Evolutionary conservation across 2,888 invertebrate genomes (phyloP), one percentile per base, ranked within the genome.

Genomic region (Thymelicus acteon): DNA sequence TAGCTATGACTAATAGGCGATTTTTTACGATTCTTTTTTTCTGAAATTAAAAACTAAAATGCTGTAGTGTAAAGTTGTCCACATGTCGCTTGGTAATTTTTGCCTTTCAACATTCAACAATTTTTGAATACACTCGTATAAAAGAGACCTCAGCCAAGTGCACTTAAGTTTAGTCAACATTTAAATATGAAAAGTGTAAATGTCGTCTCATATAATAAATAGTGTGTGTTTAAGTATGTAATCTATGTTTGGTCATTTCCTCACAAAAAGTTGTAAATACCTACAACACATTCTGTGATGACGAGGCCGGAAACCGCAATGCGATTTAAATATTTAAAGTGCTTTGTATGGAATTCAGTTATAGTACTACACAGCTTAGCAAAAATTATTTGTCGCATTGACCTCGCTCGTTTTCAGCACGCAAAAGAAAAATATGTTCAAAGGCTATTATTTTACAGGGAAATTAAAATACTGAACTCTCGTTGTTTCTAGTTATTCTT

Each of bases 321-420:
- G 57, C 19, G 39, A 58, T 63, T 49, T 67, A 63, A 63, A 63
- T 63, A 63, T 69, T 69, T 69, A 69, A 69, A 63, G 39, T 63
- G 19, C 37, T 60, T 49, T 68, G 63, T 69, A 63, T 58, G 62
- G 48, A 63, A 69, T 39, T 57, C 54, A 31, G 57, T 63, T 63
- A 69, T 61, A 67, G 31, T 24, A 68, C 49, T 13, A 8, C 31
- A 52, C 54, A 47, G 61, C 61, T 63, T 63, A 73, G 73, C 72
- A 75, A 78, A 77, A 77, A 76, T 75, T 75, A 71, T 74, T 78
- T 78, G 77, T 79, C 80, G 78, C 78, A 78, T 76, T 77, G 80
- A 78, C 80, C 80, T 79, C 75, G 77, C 67, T 76, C 79, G 73
- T 76, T 79, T 78, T 76, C 79, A 76, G 79, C 83, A 82, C 81